phyloP scores from a whole-genome alignment of 2,797 vertebrate genomes.

The Pampus argenteus region DNA sequence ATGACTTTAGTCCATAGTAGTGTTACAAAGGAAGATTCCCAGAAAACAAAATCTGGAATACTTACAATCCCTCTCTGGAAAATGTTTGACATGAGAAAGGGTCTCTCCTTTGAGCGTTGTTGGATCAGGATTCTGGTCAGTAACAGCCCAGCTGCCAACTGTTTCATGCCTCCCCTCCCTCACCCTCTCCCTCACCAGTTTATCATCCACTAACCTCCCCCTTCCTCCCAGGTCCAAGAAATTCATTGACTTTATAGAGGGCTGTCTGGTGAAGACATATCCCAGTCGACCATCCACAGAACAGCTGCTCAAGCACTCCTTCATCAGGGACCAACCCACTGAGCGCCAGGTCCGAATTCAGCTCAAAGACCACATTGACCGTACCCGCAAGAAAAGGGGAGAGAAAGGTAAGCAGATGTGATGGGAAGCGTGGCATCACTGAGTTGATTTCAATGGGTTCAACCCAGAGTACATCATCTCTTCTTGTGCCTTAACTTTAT shows the following conservation, averaged over 20 bases:
- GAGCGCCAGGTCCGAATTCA: constrained; percentile 96
- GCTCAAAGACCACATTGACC: constrained; percentile 95
- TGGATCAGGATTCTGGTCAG: constrained; percentile 4
- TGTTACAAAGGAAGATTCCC: neutral
- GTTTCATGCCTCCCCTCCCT: neutral
- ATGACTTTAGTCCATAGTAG: neutral
- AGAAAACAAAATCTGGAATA: neutral
- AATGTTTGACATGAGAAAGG: neutral
- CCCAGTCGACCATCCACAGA: constrained; percentile 92
- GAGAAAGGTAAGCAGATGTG: constrained; percentile 87
- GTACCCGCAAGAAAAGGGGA: constrained; percentile 92
- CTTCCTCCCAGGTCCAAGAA: constrained; percentile 90
- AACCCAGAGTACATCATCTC: neutral
- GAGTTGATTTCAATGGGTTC: neutral
- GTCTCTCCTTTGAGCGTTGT: neutral
- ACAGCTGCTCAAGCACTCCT: constrained; percentile 93
- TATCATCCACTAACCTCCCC: constrained; percentile 42
- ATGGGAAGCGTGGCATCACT: neutral
- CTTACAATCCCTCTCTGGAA: neutral
- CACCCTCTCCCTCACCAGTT: constrained; percentile 28
- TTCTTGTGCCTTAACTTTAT: no score
- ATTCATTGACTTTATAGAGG: constrained; percentile 96
- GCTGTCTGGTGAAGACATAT: constrained; percentile 94
- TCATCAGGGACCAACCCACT: constrained; percentile 94
- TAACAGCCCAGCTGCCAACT: constrained; percentile 12